These are phyloP conservation scores for Drosophila atripex DNA, from an alignment of 2,888 invertebrate genomes.

Conservation along the genomic window DNA sequence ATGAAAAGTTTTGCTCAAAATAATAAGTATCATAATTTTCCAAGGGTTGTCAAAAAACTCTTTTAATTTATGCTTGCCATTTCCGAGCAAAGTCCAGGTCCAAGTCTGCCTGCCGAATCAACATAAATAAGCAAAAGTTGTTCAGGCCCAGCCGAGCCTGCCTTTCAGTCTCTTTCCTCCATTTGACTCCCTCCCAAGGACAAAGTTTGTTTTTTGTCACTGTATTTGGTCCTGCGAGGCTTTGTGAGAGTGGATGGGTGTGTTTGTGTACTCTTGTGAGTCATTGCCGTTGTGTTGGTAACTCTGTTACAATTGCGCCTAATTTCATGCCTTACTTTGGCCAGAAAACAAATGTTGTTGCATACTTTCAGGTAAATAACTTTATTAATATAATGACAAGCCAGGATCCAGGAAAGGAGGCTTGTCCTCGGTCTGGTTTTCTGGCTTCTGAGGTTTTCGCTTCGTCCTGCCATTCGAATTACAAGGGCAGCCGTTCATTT, in stretches of 20 bases:
- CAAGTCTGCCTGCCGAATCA: constrained; percentile 71
- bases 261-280: constrained; percentile 33
- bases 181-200: constrained; percentile 58
- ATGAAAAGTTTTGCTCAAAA: constrained; percentile 72
- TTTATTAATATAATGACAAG: constrained; percentile 79
- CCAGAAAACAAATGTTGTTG: constrained; percentile 76
- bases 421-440: constrained; percentile 15
- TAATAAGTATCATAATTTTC: constrained; percentile 78
- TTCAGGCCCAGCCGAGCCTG: constrained; percentile 28
- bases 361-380: constrained; percentile 78
- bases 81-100: constrained; percentile 67
- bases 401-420: constrained; percentile 41
- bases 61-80: constrained; percentile 78
- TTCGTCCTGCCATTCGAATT: constrained; percentile 19
- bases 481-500: not conserved
- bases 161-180: constrained; percentile 8
- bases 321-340: constrained; percentile 72
- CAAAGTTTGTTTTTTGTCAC: constrained; percentile 72
- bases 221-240: constrained; percentile 38
- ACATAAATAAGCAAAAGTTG: constrained; percentile 77
- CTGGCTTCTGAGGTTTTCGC: constrained; percentile 6
- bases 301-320: constrained; percentile 78
- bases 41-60: constrained; percentile 78
- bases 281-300: constrained; percentile 63
- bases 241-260: constrained; percentile 27